phyloP scores from a whole-genome alignment of 2,113 vertebrate genomes.

The Apeltes quadracus region DNA sequence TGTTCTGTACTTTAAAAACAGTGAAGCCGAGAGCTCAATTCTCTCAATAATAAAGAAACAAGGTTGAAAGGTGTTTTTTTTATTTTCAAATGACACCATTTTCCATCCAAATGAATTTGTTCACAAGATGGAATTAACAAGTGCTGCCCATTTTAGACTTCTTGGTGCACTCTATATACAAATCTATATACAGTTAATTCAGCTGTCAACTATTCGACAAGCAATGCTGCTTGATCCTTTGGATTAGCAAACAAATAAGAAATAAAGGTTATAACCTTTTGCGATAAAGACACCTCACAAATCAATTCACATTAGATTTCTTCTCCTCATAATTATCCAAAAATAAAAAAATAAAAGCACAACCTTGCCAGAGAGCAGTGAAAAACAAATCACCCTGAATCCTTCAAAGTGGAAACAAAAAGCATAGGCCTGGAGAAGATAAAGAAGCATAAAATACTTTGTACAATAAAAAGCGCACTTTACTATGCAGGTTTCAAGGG shows the following conservation, averaged over 20 bases:
- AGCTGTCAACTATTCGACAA: slow-evolving; percentile 43
- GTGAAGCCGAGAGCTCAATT: neutral
- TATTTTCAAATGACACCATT: slow-evolving; percentile 66
- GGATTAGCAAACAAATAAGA: slow-evolving; percentile 65
- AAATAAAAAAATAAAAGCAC: slow-evolving; percentile 51
- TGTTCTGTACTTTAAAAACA: neutral
- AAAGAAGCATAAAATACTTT: slow-evolving; percentile 71
- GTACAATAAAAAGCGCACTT: slow-evolving; percentile 73
- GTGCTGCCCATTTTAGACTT: slow-evolving; percentile 47
- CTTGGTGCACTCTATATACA: slow-evolving; percentile 72
- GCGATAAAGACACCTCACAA: slow-evolving; percentile 47
- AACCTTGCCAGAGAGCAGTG: slow-evolving; percentile 46
- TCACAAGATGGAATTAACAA: slow-evolving; percentile 53
- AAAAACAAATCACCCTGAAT: slow-evolving; percentile 49
- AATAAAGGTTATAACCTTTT: slow-evolving; percentile 73
- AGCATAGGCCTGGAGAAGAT: slow-evolving; percentile 42
- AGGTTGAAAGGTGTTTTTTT: slow-evolving; percentile 50
- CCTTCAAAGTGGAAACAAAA: slow-evolving; percentile 54
- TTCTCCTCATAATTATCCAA: slow-evolving; percentile 35
- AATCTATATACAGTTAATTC: slow-evolving; percentile 68
- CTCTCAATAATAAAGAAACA: slow-evolving; percentile 11
- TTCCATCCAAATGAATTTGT: slow-evolving; percentile 49
- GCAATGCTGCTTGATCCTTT: slow-evolving; percentile 59
- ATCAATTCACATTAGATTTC: slow-evolving; percentile 52
- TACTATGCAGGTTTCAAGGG: slow-evolving; percentile 50